Percentiles rank a stretch among this genome's conserved stretches.
Evolutionary conservation across 2,888 invertebrate genomes (phyloP).

Genomic region (Antheraea assamensis): DNA sequence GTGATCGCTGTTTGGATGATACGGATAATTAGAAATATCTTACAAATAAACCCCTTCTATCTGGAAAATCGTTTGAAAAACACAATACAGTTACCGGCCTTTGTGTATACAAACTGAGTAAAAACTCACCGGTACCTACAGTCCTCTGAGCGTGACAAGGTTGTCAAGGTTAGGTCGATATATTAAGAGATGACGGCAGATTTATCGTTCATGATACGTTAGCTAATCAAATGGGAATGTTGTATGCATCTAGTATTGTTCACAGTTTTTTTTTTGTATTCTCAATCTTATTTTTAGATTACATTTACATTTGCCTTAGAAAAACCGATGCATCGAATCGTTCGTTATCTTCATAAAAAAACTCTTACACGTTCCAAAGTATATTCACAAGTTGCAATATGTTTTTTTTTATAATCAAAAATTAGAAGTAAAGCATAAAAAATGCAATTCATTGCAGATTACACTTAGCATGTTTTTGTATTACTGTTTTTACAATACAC

Average conservation of each 20-base stretch:
- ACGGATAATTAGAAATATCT: background rate
- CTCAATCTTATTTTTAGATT: no score
- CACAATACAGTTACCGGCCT: conserved; percentile 6
- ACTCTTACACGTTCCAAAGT: background rate
- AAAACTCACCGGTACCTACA: conserved; percentile 26
- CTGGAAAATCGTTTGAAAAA: conserved; percentile 11
- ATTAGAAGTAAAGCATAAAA: background rate
- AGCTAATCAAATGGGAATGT: conserved; percentile 12
- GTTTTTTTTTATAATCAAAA: background rate
- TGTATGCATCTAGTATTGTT: conserved; percentile 3
- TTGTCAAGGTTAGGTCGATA: conserved; percentile 24
- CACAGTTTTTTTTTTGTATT: background rate
- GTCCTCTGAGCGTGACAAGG: conserved; percentile 28
- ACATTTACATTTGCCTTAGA: no score
- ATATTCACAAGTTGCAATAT: background rate
- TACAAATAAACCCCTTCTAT: background rate
- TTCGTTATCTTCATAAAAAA: background rate
- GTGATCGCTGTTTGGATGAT: background rate
- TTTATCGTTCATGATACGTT: conserved; percentile 2
- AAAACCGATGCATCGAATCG: no score
- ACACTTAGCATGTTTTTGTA: background rate
- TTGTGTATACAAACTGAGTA: conserved; percentile 15
- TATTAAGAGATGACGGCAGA: conserved; percentile 23
- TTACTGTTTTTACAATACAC: background rate
- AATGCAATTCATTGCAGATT: background rate